Evolutionary conservation across 2,797 vertebrate species (phyloP).

Genomic region (Monodelphis domestica): DNA sequence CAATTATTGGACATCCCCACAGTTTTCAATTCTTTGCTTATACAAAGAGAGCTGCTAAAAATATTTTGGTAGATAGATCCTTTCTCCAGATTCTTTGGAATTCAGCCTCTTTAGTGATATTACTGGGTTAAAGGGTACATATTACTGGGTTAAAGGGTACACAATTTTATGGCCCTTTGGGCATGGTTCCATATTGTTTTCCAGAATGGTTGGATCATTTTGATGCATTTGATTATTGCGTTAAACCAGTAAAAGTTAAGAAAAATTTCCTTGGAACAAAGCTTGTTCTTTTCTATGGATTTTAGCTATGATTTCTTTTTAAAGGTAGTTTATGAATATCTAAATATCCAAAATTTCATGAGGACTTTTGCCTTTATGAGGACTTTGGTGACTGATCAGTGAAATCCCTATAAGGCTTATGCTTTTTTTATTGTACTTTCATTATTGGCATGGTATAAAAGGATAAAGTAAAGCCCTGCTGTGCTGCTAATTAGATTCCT

Average conservation of each 20-base stretch:
- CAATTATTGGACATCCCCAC: too few relatives aligned
- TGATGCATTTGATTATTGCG: background rate
- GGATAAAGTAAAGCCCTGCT: slow-evolving; percentile 78
- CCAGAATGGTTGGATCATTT: too few relatives aligned
- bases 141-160: too few relatives aligned
- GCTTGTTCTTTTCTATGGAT: background rate
- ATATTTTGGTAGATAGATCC: too few relatives aligned
- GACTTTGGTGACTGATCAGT: slow-evolving; percentile 75
- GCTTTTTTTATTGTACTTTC: slow-evolving; percentile 73
- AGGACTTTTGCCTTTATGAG: slow-evolving; percentile 4
- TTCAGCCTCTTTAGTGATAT: too few relatives aligned
- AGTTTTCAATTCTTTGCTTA: too few relatives aligned
- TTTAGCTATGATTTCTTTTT: background rate
- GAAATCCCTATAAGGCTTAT: slow-evolving; percentile 77
- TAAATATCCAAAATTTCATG: background rate
- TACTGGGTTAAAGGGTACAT: too few relatives aligned
- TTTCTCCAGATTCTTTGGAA: too few relatives aligned
- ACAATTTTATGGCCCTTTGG: too few relatives aligned
- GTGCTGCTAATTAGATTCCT: slow-evolving; percentile 83
- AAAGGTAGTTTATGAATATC: background rate
- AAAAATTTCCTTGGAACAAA: background rate
- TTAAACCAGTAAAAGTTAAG: background rate
- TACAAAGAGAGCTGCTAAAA: too few relatives aligned
- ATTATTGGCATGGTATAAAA: slow-evolving; percentile 70
- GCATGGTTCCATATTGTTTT: too few relatives aligned